These are phyloP conservation scores for Varroa destructor DNA, from an alignment of 1,140 invertebrate species.

Conservation along the genomic window DNA sequence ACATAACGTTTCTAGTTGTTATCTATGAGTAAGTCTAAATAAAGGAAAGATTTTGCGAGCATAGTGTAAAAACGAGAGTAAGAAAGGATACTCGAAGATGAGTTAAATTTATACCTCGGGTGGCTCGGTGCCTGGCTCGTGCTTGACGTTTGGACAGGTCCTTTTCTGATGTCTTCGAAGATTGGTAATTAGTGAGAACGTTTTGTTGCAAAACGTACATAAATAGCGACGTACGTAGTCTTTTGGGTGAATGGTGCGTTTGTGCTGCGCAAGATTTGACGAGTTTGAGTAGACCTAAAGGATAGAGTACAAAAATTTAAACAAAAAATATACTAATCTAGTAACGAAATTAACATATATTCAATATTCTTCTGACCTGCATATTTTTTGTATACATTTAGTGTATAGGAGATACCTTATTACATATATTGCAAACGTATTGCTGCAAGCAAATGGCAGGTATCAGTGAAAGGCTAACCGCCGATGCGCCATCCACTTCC, in stretches of 20 bases:
- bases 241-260: conserved; percentile 16
- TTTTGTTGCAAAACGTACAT: conserved; percentile 16
- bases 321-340: too few species aligned
- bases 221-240: conserved; percentile 7
- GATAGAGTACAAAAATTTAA: too few species aligned
- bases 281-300: conserved; percentile 18
- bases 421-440: conserved; percentile 18
- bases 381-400: too few species aligned
- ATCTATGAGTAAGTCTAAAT: too few species aligned
- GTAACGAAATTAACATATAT: too few species aligned
- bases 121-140: conserved; percentile 4
- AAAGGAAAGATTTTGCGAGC: too few species aligned
- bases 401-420: not conserved
- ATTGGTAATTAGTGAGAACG: conserved; percentile 19
- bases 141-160: conserved; percentile 13
- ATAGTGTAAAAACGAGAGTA: too few species aligned
- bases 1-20: too few species aligned
- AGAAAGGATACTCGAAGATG: too few species aligned
- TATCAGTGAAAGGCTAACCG: not conserved
- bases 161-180: conserved; percentile 15
- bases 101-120: too few species aligned
- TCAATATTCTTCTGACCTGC: too few species aligned
- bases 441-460: conserved; percentile 9
- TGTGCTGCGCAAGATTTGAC: conserved; percentile 10
- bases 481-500: conserved; percentile 9